These are phyloP conservation scores for Ametastegia equiseti DNA, from an alignment of 2,888 invertebrate species.

Conservation along the genomic window DNA sequence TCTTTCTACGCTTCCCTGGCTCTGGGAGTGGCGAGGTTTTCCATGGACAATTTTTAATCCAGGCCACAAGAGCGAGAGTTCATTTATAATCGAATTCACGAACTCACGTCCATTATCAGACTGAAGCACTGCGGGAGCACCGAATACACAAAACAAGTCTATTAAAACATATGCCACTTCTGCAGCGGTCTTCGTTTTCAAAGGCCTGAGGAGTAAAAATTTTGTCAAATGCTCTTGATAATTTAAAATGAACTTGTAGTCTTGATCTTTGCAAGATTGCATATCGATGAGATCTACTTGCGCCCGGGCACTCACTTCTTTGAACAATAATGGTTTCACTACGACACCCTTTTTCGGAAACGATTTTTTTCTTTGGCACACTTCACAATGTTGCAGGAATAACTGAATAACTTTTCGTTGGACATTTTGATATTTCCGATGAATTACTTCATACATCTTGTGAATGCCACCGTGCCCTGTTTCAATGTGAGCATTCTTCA, in stretches of 20 bases:
- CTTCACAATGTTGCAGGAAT: slow-evolving; percentile 39
- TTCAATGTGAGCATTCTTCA: slow-evolving; percentile 51
- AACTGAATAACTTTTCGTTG: slow-evolving; percentile 2
- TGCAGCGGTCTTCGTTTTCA: slow-evolving; percentile 60
- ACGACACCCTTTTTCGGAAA: slow-evolving; percentile 50
- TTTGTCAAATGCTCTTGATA: slow-evolving; percentile 61
- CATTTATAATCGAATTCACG: slow-evolving; percentile 58
- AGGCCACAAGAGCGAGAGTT: slow-evolving; percentile 58
- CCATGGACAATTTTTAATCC: slow-evolving; percentile 61
- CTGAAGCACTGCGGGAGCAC: slow-evolving; percentile 64
- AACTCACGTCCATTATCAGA: slow-evolving; percentile 66
- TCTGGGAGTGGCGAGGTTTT: slow-evolving; percentile 60
- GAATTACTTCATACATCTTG: slow-evolving; percentile 28
- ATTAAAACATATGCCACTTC: slow-evolving; percentile 61
- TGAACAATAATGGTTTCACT: slow-evolving; percentile 29
- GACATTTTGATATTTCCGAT: slow-evolving; percentile 7
- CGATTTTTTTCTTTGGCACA: slow-evolving; percentile 56
- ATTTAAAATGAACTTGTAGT: slow-evolving; percentile 58
- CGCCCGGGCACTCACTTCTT: slow-evolving; percentile 44
- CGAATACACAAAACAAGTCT: slow-evolving; percentile 62
- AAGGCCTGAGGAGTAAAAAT: slow-evolving; percentile 58
- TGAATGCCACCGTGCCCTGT: slow-evolving; percentile 48
- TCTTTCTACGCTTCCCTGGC: slow-evolving; percentile 59
- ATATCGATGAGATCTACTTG: slow-evolving; percentile 61
- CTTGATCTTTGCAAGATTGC: slow-evolving; percentile 58